phyloP scores from a whole-genome alignment of 2,797 vertebrate genomes.

The Lophura swinhoii region DNA sequence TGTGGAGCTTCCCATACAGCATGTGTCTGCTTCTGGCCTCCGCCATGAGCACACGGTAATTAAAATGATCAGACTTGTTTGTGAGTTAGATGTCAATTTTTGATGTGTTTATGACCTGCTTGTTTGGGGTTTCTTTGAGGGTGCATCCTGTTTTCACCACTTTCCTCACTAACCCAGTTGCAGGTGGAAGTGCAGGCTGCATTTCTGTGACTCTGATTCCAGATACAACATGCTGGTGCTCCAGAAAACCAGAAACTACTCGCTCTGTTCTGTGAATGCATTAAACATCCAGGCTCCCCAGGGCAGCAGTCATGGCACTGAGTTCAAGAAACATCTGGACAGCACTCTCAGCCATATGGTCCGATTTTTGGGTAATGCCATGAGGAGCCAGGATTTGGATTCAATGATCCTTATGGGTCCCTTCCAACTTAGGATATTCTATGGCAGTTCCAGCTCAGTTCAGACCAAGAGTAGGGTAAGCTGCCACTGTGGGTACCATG shows the following conservation, averaged over 20 bases:
- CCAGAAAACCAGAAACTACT: neutral
- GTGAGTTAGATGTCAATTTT: neutral
- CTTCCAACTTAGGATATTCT: too few relatives aligned
- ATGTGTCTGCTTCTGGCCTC: neutral
- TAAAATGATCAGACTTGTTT: neutral
- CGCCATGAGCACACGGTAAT: neutral
- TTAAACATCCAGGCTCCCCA: too few relatives aligned
- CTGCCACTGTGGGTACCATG: neutral
- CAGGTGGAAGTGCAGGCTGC: neutral
- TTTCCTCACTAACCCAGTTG: neutral
- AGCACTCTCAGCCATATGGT: too few relatives aligned
- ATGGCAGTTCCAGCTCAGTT: neutral
- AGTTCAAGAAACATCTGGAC: too few relatives aligned
- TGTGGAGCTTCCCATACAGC: neutral
- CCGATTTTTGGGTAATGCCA: too few relatives aligned
- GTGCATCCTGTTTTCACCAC: rapidly evolving
- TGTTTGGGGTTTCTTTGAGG: neutral
- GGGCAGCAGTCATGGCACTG: too few relatives aligned
- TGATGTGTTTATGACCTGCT: neutral
- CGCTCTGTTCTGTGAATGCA: neutral
- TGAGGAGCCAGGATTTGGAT: too few relatives aligned
- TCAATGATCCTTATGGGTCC: too few relatives aligned
- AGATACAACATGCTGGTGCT: rapidly evolving
- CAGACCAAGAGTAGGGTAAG: too few relatives aligned
- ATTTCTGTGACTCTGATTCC: neutral